Base-by-base conservation (phyloP, 2,113 vertebrate genomes). In the Hippolais icterina region DNA sequence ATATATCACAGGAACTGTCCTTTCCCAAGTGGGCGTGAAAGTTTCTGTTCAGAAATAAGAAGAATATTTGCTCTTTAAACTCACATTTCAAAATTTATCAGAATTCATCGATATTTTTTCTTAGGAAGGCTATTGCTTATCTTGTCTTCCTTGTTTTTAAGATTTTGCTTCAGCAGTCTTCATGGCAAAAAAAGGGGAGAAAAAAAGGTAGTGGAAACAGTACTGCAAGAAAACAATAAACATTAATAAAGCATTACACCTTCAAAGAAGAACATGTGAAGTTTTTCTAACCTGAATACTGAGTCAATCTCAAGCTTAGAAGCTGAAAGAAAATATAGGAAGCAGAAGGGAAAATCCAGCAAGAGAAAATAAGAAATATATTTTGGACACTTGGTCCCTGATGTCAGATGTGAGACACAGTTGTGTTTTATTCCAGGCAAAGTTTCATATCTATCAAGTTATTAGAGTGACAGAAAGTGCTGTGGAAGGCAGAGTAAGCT, bases 191-290 rank as follows among this genome's bases (percentile, higher is more conserved):
- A 37, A 61, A 75, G 5, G 23, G 12, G 31, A 46, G 27, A 68
- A 66, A 31, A 15, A 61, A 29, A n/a, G 37, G 35, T 69, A 47
- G 17, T 69, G 47, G 28, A 66, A 61, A 75, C n/a, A 83, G 87
- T 41, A 54, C 53, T 41, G n/a, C 74, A 75, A 86, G 90, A 85
- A 95, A 96, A 96, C 61, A 97, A 96, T 90, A 93, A 91, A 79
- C 70, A 95, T 96, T 83, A 97, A 97, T 97, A 97, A 97, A 97
- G 91, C 79, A 97, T 96, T 92, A 93, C 56, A 63, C 74, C 93
- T 97, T 94, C 82, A 93, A 96, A 97, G 93, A 64, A 84, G 72
- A 94, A 44, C 59, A 57, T 63, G 84, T 92, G 87, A 96, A 89
- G 65, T 88, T 94, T 94, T 96, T 95, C 85, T 94, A 89, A 90